Evolutionary conservation across 2,888 invertebrate species (phyloP).

Genomic region (Philonicus albiceps): DNA sequence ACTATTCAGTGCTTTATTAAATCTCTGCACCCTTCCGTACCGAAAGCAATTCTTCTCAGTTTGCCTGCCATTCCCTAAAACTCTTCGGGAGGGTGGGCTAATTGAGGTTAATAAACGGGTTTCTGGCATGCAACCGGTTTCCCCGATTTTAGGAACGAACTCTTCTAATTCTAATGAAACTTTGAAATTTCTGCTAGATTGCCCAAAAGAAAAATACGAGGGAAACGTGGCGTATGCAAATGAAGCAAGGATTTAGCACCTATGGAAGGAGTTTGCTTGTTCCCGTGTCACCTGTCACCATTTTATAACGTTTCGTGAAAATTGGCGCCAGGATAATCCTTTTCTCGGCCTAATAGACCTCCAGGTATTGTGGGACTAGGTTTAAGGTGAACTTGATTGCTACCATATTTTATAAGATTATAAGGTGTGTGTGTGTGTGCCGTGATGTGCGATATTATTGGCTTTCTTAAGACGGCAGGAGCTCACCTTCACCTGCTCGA

Average conservation of each 20-base stretch:
- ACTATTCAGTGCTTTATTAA: neutral
- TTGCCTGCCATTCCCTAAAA: neutral
- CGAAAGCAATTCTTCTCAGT: neutral
- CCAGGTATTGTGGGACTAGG: neutral
- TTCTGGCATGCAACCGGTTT: neutral
- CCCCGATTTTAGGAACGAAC: neutral
- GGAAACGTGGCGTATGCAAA: neutral
- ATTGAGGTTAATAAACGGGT: neutral
- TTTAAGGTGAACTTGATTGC: neutral
- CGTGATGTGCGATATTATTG: neutral
- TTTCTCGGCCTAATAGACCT: neutral
- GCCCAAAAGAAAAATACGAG: neutral
- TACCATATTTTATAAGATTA: neutral
- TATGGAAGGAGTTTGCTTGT: neutral
- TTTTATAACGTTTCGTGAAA: neutral
- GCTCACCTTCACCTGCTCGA: neutral
- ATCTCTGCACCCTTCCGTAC: neutral
- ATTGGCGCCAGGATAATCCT: neutral
- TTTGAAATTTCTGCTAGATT: neutral
- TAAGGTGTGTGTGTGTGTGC: neutral
- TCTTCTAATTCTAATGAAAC: neutral
- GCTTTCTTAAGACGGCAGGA: neutral
- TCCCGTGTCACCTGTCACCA: neutral
- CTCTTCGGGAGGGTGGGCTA: neutral
- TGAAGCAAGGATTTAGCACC: neutral